phyloP scores from a whole-genome alignment of 2,888 invertebrate genomes.

The Orgyia antiqua region DNA sequence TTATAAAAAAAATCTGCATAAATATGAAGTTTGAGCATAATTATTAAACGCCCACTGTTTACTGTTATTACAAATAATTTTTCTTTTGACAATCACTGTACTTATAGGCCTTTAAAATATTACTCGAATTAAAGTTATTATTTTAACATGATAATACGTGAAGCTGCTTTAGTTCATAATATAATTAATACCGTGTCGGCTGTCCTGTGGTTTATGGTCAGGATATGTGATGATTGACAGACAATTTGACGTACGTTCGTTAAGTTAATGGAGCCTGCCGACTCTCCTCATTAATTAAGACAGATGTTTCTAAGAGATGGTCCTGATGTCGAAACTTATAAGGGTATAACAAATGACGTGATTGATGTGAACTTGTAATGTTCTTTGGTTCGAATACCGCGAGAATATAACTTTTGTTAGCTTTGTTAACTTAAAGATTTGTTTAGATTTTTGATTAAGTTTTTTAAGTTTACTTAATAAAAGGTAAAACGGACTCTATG shows the following conservation, averaged over 20 bases:
- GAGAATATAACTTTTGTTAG: too few species aligned
- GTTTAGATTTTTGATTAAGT: too few species aligned
- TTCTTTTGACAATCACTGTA: too few species aligned
- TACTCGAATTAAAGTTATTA: conserved; percentile 9
- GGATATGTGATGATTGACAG: conserved; percentile 42
- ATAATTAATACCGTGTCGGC: conserved; percentile 30
- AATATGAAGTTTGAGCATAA: too few species aligned
- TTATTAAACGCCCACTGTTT: too few species aligned
- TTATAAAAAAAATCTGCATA: too few species aligned
- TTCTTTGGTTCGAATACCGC: not conserved
- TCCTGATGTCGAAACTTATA: conserved; percentile 5
- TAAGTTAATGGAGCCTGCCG: conserved; percentile 41
- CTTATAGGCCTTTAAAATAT: too few species aligned
- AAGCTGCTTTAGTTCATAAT: conserved; percentile 19
- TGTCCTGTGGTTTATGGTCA: conserved; percentile 21
- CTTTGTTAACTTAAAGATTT: too few species aligned
- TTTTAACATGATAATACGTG: conserved; percentile 16
- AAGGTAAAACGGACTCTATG: too few species aligned
- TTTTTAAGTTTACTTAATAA: too few species aligned
- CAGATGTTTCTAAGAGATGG: conserved; percentile 28
- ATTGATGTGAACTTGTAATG: conserved; percentile 4
- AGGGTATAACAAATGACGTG: conserved; percentile 4
- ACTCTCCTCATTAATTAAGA: conserved; percentile 42
- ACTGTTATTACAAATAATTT: too few species aligned
- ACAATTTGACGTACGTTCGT: conserved; percentile 44